phyloP scores from a whole-genome alignment of 2,113 vertebrate genomes.

The Dipodomys stephensi region DNA sequence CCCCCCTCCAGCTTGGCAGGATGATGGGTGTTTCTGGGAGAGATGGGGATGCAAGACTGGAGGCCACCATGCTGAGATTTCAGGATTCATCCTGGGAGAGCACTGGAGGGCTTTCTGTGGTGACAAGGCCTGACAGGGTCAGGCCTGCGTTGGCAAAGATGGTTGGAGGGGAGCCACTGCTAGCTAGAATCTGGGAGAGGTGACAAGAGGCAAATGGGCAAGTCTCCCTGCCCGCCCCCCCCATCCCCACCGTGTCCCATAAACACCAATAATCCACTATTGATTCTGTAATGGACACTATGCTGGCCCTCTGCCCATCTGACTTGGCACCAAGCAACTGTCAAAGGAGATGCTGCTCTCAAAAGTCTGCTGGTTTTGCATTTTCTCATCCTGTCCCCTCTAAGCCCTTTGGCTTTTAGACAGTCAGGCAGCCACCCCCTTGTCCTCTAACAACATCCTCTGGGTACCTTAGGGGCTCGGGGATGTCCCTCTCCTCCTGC shows the following conservation, averaged over 20 bases:
- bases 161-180: background rate
- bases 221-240: background rate
- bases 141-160: background rate
- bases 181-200: background rate
- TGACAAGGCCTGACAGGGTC: background rate
- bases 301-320: background rate
- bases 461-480: background rate
- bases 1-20: accelerated
- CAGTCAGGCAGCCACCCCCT: accelerated
- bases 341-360: background rate
- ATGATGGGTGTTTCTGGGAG: accelerated
- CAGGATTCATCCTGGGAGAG: background rate
- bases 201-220: too few relatives aligned
- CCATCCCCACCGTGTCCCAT: too few relatives aligned
- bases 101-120: background rate
- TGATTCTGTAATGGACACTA: background rate
- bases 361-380: background rate
- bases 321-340: background rate
- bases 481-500: background rate
- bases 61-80: background rate
- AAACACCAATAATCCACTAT: background rate
- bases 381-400: background rate
- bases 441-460: background rate
- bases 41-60: background rate
- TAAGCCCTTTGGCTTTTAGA: background rate